These are phyloP conservation scores for Paradoxurus hermaphroditus DNA, from an alignment of 2,113 vertebrate species.

Conservation along the genomic window DNA sequence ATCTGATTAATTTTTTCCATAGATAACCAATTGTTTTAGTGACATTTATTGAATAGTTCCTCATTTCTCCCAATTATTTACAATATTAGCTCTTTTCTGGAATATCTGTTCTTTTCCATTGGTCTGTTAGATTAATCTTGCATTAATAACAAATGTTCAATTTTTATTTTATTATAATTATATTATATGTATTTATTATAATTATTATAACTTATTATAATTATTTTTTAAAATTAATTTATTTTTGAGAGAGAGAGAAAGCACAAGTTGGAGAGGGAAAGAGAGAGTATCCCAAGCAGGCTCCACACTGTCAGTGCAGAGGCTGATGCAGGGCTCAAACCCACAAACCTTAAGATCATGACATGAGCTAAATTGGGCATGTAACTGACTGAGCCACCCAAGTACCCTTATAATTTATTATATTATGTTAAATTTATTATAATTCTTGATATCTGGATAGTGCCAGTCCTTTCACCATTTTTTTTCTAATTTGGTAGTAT, in stretches of 20 bases:
- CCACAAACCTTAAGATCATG: no score
- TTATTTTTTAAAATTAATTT: no score
- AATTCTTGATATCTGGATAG: neutral
- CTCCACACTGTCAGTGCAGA: no score
- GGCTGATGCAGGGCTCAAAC: no score
- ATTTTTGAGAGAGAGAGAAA: no score
- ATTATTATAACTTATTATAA: neutral
- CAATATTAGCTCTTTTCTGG: neutral
- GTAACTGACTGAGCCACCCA: no score
- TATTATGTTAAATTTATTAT: neutral
- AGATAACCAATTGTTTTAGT: neutral
- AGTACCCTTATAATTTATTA: neutral
- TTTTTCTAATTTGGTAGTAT: neutral
- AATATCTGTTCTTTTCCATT: neutral
- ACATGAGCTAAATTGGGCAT: no score
- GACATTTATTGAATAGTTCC: neutral
- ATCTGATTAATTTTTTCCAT: neutral
- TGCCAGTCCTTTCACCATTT: neutral
- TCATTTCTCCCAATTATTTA: neutral
- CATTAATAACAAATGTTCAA: neutral
- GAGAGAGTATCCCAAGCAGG: no score
- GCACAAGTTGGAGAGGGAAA: no score
- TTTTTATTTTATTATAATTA: neutral
- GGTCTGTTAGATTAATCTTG: neutral
- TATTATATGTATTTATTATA: neutral